A percentile compares a stretch with the other conserved stretches of the same genome.
phyloP scores from a whole-genome alignment of 1,140 invertebrate species.

The Aricia agestis region DNA sequence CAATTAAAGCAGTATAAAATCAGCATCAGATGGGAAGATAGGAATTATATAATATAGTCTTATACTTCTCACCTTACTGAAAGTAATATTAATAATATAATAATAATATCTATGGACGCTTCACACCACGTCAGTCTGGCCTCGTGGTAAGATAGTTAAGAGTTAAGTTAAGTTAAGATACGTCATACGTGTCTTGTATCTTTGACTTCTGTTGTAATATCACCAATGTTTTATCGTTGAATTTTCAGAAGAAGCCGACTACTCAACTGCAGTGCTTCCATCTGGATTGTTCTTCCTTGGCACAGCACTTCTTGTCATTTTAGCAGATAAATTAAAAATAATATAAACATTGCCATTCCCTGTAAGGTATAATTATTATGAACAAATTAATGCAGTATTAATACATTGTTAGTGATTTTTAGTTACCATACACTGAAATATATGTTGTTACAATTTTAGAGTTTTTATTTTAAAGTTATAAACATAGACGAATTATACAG shows the following conservation, averaged over 20 bases:
- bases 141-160: too few relatives aligned
- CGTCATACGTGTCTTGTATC: too few relatives aligned
- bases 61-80: too few relatives aligned
- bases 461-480: background rate
- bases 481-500: too few relatives aligned
- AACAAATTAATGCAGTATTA: slow-evolving; percentile 50
- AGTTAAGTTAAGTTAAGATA: too few relatives aligned
- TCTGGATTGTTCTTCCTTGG: slow-evolving; percentile 64
- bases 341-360: slow-evolving; percentile 26
- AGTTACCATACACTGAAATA: slow-evolving; percentile 19
- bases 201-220: too few relatives aligned
- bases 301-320: slow-evolving; percentile 58
- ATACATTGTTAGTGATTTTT: slow-evolving; percentile 40
- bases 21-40: too few relatives aligned
- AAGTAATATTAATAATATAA: too few relatives aligned
- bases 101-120: too few relatives aligned
- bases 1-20: too few relatives aligned
- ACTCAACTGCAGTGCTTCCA: slow-evolving; percentile 51
- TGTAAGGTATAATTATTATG: slow-evolving; percentile 1
- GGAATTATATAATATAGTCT: too few relatives aligned
- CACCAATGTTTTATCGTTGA: background rate
- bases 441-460: slow-evolving; percentile 11
- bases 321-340: slow-evolving; percentile 67
- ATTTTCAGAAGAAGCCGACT: slow-evolving; percentile 48
- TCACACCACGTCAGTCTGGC: too few relatives aligned